Conservation (phyloP, 53 echinoderm and acorn worm genomes). For the Crossaster papposus region DNA sequence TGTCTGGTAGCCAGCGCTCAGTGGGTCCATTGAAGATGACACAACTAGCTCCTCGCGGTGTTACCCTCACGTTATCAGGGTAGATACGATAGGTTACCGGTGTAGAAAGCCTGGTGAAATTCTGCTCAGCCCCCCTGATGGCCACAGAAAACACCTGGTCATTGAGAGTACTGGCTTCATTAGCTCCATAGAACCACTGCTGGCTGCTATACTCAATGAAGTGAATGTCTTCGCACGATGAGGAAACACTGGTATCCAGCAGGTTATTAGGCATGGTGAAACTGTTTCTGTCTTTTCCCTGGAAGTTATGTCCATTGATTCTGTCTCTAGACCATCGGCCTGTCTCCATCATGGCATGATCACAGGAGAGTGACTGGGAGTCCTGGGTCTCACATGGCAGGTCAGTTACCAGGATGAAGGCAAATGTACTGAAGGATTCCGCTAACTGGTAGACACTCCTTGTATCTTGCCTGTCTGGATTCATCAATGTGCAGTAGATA, state of each 20-base stretch:
- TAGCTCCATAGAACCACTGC: constrained; percentile 84
- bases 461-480: constrained; percentile 78
- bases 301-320: constrained; percentile 83
- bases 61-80: constrained; percentile 77
- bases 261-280: constrained; percentile 82
- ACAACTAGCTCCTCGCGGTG: constrained; percentile 86
- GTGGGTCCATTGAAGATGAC: constrained; percentile 85
- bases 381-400: constrained; percentile 77
- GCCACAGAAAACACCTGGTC: constrained; percentile 93
- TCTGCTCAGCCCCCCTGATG: constrained; percentile 86
- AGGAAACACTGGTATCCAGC: constrained; percentile 60
- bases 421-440: constrained; percentile 75
- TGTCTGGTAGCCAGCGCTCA: constrained; percentile 74
- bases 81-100: constrained; percentile 91
- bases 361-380: constrained; percentile 67
- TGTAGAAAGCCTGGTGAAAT: constrained; percentile 79
- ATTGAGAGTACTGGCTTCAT: constrained; percentile 66
- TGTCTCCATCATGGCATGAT: constrained; percentile 73
- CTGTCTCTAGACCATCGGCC: constrained; percentile 75
- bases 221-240: constrained; percentile 87
- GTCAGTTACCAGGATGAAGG: constrained; percentile 88
- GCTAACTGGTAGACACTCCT: constrained; percentile 80
- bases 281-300: constrained; percentile 74
- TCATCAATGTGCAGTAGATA: constrained; percentile 83
- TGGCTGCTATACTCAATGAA: constrained; percentile 96